Base-by-base conservation (phyloP, 2,113 vertebrate species). In the Spermophilus dauricus region DNA sequence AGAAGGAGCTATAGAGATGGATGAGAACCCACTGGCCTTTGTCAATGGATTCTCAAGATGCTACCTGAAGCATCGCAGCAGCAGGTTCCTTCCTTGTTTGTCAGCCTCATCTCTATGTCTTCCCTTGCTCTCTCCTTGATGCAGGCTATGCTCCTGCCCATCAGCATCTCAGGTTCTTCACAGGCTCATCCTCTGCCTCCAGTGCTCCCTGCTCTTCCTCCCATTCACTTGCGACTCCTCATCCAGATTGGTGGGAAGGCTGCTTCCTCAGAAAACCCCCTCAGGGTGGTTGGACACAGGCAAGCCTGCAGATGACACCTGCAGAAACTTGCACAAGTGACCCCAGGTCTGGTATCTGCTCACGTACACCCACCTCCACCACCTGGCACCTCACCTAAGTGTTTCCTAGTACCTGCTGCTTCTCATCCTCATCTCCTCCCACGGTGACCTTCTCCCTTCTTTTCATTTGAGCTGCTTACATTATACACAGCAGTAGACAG, bases 291-390 rank as follows among this genome's bases (percentile, higher is more conserved):
- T 67, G 61, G n/a, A 56, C 11, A n/a, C 69, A 9, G 9, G 24
- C 4, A 39, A n/a, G 4, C 6, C 32, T 16, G 13, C 9, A 2
- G 13, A 78, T n/a, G 26, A 32, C 28, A 24, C 8, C 53, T 24
- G 2, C 1, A 16, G 56, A 30, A 78, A 30, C n/a, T 53, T 39
- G 4, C 7, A 3, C 4, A 8, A 10, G 0, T 16, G 7, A 18
- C 37, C 37, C 48, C 20, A 28, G 8, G 3, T 51, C 69, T 18
- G 5, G 9, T 1, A 5, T 45, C 37, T 20, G 20, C 58, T 83
- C 3, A 4, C 7, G 2, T 42, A 16, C 24, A 26, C 11, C 28
- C 20, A 0, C 51, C 26, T 69, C 39, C 45, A 32, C 39, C 51
- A 26, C 13, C 20, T 86, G 83, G 78, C 37, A 58, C 42, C 18